Evolutionary conservation across 1,140 invertebrate genomes (phyloP).

Genomic region (Pygmarrhopalites habei): DNA sequence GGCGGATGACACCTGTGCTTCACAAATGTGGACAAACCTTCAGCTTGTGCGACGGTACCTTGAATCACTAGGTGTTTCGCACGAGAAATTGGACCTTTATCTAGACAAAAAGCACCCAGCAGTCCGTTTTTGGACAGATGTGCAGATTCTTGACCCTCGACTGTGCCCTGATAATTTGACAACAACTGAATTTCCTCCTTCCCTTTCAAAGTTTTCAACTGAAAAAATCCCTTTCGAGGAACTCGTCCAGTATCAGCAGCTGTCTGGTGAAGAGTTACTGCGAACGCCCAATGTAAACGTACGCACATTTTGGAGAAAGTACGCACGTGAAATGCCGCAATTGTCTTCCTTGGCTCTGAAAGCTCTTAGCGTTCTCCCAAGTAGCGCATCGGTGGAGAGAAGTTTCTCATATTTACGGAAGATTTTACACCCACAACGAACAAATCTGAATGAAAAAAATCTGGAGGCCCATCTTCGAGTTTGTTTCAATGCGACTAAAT

Average conservation of each 20-base stretch:
- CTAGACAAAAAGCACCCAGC: slow-evolving; percentile 1
- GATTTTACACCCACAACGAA: not conserved
- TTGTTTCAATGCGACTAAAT: not conserved
- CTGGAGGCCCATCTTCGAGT: not conserved
- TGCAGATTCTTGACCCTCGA: not conserved
- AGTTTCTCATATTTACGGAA: not conserved
- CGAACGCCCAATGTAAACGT: not conserved
- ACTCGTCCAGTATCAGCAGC: not conserved
- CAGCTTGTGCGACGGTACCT: not conserved
- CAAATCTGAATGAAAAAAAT: not conserved
- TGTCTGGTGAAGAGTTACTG: not conserved
- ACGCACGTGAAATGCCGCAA: not conserved
- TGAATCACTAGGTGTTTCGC: not conserved
- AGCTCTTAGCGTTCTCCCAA: not conserved
- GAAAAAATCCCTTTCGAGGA: not conserved
- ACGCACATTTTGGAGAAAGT: not conserved
- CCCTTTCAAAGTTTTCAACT: not conserved
- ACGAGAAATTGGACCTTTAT: not conserved
- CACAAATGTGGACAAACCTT: not conserved
- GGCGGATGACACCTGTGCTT: not conserved
- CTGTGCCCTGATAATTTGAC: slow-evolving; percentile 1
- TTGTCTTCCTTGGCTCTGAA: slow-evolving; percentile 1
- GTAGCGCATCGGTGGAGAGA: not conserved
- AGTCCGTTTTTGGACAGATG: slow-evolving; percentile 11
- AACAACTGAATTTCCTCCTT: not conserved